Base-by-base conservation (phyloP, 1,140 invertebrate species). In the Neoseiulus cucumeris region DNA sequence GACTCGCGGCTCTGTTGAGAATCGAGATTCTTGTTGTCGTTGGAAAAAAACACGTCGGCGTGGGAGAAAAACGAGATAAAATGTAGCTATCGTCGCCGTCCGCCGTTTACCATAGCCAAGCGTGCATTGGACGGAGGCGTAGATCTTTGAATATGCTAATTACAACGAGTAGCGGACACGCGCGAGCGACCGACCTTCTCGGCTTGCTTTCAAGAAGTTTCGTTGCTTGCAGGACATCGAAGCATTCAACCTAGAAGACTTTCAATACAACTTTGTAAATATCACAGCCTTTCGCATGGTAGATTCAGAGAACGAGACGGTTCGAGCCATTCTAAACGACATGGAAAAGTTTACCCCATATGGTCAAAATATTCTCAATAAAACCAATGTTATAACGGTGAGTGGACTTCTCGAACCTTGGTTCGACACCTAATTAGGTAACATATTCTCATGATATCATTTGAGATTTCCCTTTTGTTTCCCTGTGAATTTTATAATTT, bases 251-350 rank as follows among this genome's bases (percentile, higher is more conserved):
- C 75, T 93, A 66, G 89, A 92, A 76, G 89, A 93, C 74, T 92
- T 93, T 76, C 89, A 88, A 73, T 91, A 92, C 78, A 92, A 92
- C 76, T 85, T 84, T 66, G 89, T 92, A 14, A 93, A 93, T 75
- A 91, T 93, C 78, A 92, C 89, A 44, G 87, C 88, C 6, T 93
- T 88, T 77, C 80, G 89, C 64, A 76, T 93, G 65, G 87, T 91
- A 2, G 87, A 91, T 74, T 80, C 85, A 0, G 85, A 85, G 28
- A 83, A 87, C 64, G 79, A 82, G 44, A 82, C 83, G 71, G 87
- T 90, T 28, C 79, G 80, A 66, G 84, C 87, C 66, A 80, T 84
- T 1, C 79, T 92, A 9, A 81, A 84, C 69, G 84, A 90, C 70
- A 92, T 93, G 87, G 85, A 90, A 77, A 83, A 84, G 70, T 89